Base-by-base conservation (phyloP, 2,888 invertebrate species). In the Leptopilina drosophilae region DNA sequence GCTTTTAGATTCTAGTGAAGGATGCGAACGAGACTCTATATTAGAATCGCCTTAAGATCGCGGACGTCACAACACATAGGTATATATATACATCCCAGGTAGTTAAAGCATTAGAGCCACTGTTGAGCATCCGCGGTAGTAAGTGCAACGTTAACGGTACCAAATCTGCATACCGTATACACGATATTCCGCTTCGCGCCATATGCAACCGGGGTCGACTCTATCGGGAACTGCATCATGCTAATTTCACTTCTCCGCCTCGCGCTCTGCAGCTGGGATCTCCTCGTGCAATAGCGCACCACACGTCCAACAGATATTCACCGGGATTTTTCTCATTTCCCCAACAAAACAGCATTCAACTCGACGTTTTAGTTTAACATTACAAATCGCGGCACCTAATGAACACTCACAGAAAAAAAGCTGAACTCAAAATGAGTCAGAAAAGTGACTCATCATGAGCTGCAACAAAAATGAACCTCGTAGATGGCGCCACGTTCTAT, bases 121-220 rank as follows among this genome's bases (percentile, higher is more conserved):
- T 20, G 69, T 65, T 53, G 49, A 53, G 53, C 20, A 56, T 64
- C 77, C 49, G 49, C 65, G 59, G 82, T 65, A 66, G 79, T 26
- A 46, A 56, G 62, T 64, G 76, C 77, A 78, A 77, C 83, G 84
- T 83, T 90, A 90, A 90, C 90, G 89, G 90, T 90, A 87, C 87
- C 85, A 82, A 88, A 88, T 88, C 87, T 88, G 87, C 88, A 89
- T 88, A 87, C 85, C 84, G 84, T 85, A 49, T 49, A 86, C 84
- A 85, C 83, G 82, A 83, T 80, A 83, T 78, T 82, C 82, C 81
- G 81, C 85, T 82, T 82, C 81, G 81, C 85, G 85, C 82, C 78
- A 82, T 81, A 83, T 82, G 82, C 82, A 82, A 82, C 83, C 81
- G 80, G 77, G 82, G 81, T 82, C 82, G 82, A 80, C 82, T 84